Evolutionary conservation across 2,888 invertebrate species (phyloP).

Genomic region (Leucozona laternaria): DNA sequence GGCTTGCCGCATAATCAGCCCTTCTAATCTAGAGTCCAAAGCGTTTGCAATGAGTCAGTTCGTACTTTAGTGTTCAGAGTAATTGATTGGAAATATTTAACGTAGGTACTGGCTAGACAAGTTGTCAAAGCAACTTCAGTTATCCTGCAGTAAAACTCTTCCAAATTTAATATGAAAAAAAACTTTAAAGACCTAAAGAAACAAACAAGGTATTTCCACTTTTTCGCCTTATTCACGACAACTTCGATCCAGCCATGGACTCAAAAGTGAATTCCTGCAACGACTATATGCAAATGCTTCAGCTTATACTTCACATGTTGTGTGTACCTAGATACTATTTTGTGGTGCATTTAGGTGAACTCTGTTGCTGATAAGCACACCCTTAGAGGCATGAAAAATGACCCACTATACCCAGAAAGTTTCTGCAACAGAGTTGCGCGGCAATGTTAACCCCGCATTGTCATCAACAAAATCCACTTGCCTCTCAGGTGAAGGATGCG

Average conservation of each 20-base stretch:
- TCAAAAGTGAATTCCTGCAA: constrained; percentile 35
- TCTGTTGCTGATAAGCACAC: constrained; percentile 70
- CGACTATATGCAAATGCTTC: constrained; percentile 67
- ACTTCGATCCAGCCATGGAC: constrained; percentile 31
- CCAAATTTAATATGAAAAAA: no score
- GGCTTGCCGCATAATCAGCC: no score
- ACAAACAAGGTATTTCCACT: no score
- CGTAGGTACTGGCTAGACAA: no score
- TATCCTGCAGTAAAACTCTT: no score
- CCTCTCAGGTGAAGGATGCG: constrained; percentile 8
- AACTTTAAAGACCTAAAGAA: no score
- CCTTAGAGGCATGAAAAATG: constrained; percentile 73
- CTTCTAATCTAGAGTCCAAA: no score
- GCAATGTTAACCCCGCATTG: constrained; percentile 43
- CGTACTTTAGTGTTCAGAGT: no score
- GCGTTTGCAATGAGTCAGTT: no score
- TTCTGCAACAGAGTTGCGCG: constrained; percentile 30
- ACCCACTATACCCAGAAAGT: constrained; percentile 59
- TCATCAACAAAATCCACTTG: constrained; percentile 68
- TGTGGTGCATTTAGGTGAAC: constrained; percentile 64
- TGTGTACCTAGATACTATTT: constrained; percentile 29
- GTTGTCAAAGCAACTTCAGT: no score
- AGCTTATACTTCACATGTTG: constrained; percentile 43
- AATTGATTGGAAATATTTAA: no score
- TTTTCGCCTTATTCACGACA: no score